phyloP scores from a whole-genome alignment of 2,888 invertebrate genomes.

The Eristalis pertinax region DNA sequence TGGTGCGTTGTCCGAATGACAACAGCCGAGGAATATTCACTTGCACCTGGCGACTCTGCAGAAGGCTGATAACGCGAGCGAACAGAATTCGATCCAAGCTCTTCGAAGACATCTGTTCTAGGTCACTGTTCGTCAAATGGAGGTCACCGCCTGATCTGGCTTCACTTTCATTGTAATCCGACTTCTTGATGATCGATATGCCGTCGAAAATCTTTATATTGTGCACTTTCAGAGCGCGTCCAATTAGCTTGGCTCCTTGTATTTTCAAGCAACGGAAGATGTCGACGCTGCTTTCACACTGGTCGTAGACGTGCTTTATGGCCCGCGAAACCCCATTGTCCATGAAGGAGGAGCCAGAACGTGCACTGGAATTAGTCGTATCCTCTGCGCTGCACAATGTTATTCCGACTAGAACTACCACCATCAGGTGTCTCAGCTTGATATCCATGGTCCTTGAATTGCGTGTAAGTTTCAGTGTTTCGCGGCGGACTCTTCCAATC shows the following conservation, averaged over 20 bases:
- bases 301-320: constrained; percentile 80
- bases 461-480: constrained; percentile 24
- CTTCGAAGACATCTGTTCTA: constrained; percentile 84
- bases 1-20: constrained; percentile 82
- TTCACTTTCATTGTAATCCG: constrained; percentile 64
- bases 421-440: constrained; percentile 72
- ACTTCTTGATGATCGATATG: constrained; percentile 82
- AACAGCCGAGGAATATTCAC: constrained; percentile 82
- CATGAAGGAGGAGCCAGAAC: constrained; percentile 62
- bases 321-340: constrained; percentile 78
- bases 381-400: constrained; percentile 32
- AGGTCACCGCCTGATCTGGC: constrained; percentile 77
- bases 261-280: constrained; percentile 88
- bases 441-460: constrained; percentile 74
- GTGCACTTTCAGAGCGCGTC: constrained; percentile 85
- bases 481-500: constrained; percentile 60
- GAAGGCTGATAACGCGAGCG: constrained; percentile 83
- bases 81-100: constrained; percentile 85
- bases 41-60: constrained; percentile 84
- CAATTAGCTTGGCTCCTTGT: constrained; percentile 86
- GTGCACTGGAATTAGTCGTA: neutral
- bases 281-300: constrained; percentile 85
- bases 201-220: constrained; percentile 85
- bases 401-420: constrained; percentile 51
- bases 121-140: constrained; percentile 83